Percentiles rank a stretch among this genome's conserved stretches.
These are phyloP conservation scores for Dinoponera quadriceps DNA, from an alignment of 1,140 invertebrate species.

Conservation along the genomic window DNA sequence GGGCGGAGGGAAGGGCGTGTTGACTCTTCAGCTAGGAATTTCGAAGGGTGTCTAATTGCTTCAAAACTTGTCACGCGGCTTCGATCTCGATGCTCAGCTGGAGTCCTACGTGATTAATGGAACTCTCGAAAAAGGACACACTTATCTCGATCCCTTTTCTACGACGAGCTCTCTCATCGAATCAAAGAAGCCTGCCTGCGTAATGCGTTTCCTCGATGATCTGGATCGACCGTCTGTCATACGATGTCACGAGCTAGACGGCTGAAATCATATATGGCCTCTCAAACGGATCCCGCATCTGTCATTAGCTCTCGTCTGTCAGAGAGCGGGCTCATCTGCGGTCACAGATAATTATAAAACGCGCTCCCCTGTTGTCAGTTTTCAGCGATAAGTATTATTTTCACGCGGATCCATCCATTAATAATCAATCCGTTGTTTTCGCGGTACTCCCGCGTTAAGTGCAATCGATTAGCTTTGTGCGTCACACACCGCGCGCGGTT, in stretches of 20 bases:
- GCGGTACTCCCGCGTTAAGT: slow-evolving; percentile 2
- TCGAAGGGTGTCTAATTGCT: slow-evolving; percentile 81
- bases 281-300: slow-evolving; percentile 42
- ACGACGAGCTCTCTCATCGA: background rate
- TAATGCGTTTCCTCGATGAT: slow-evolving; percentile 68
- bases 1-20: background rate
- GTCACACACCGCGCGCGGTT: background rate
- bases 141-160: slow-evolving; percentile 61
- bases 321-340: slow-evolving; percentile 5
- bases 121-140: slow-evolving; percentile 57
- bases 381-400: slow-evolving; percentile 44
- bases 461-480: slow-evolving; percentile 23
- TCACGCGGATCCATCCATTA: slow-evolving; percentile 3
- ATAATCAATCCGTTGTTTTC: slow-evolving; percentile 43
- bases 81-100: slow-evolving; percentile 69
- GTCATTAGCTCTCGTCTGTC: slow-evolving; percentile 52
- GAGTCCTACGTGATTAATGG: slow-evolving; percentile 69
- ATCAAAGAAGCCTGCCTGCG: slow-evolving; percentile 32
- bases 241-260: slow-evolving; percentile 36
- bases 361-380: slow-evolving; percentile 6
- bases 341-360: slow-evolving; percentile 51
- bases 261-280: slow-evolving; percentile 27
- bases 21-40: slow-evolving; percentile 72
- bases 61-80: slow-evolving; percentile 77
- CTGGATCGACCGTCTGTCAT: slow-evolving; percentile 54